phyloP scores from a whole-genome alignment of 2,113 vertebrate species.

The Mystacornis crossleyi region DNA sequence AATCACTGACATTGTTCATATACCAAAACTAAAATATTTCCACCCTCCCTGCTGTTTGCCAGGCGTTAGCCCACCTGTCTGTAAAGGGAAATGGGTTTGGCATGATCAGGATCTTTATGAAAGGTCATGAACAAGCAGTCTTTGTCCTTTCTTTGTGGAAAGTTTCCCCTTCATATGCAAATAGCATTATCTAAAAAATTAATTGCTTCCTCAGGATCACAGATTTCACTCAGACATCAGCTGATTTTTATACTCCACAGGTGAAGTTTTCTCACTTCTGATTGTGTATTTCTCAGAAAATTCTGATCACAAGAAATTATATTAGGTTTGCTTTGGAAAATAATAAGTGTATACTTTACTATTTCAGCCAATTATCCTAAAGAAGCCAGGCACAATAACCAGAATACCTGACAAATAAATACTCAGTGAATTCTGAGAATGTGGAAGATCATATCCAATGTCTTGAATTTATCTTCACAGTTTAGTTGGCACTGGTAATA shows the following conservation, averaged over 20 bases:
- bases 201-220: background rate
- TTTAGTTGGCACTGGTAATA: background rate
- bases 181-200: background rate
- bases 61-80: background rate
- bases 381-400: background rate
- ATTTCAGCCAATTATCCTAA: background rate
- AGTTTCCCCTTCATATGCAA: background rate
- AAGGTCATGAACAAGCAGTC: background rate
- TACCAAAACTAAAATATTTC: background rate
- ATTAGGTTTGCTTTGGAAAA: background rate
- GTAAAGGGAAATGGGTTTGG: slow-evolving; percentile 6
- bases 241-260: background rate
- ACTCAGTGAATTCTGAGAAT: background rate
- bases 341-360: background rate
- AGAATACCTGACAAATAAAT: background rate
- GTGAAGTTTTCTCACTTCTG: background rate
- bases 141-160: background rate
- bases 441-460: background rate
- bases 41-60: background rate
- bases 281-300: background rate
- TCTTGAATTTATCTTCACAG: background rate
- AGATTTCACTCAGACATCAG: background rate
- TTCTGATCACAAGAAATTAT: background rate
- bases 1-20: slow-evolving; percentile 56
- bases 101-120: background rate